Conservation (phyloP, 1,140 invertebrate species). For the Mamestra configurata region DNA sequence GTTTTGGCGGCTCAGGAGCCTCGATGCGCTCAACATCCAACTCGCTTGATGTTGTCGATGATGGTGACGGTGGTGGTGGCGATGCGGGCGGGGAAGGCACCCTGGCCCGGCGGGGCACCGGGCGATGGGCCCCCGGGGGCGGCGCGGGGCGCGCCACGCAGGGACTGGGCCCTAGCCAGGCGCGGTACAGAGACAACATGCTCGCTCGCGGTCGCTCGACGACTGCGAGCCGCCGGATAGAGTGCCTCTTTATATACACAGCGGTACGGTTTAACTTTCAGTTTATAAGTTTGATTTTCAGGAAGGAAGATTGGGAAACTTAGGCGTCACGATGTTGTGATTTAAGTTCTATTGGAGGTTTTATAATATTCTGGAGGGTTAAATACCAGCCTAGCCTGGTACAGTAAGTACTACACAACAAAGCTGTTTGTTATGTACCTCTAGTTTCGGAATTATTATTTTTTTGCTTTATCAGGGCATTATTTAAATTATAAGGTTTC, state of each 20-base stretch:
- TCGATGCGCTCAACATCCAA: conserved; percentile 79
- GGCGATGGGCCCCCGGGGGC: conserved; percentile 77
- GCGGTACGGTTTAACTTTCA: conserved; percentile 1
- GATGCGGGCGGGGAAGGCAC: conserved; percentile 71
- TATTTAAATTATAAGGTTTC: no score
- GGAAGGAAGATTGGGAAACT: neutral
- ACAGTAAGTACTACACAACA: no score
- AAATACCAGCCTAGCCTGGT: neutral
- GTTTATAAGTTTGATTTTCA: conserved; percentile 8
- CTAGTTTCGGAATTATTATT: no score
- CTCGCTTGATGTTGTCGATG: conserved; percentile 73
- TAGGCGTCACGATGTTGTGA: neutral
- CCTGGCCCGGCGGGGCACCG: conserved; percentile 75
- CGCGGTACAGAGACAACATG: conserved; percentile 91
- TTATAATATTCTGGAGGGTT: neutral
- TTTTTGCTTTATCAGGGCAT: no score
- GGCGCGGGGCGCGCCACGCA: conserved; percentile 83
- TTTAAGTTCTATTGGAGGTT: neutral
- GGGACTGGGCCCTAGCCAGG: conserved; percentile 88
- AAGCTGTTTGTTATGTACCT: no score
- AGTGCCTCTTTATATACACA: conserved; percentile 64
- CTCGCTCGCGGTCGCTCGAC: conserved; percentile 57
- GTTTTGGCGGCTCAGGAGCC: conserved; percentile 64
- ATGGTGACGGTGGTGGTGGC: conserved; percentile 73
- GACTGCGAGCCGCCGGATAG: conserved; percentile 66